Conservation (phyloP, 2,888 invertebrate species). For the Graphium colonna region DNA sequence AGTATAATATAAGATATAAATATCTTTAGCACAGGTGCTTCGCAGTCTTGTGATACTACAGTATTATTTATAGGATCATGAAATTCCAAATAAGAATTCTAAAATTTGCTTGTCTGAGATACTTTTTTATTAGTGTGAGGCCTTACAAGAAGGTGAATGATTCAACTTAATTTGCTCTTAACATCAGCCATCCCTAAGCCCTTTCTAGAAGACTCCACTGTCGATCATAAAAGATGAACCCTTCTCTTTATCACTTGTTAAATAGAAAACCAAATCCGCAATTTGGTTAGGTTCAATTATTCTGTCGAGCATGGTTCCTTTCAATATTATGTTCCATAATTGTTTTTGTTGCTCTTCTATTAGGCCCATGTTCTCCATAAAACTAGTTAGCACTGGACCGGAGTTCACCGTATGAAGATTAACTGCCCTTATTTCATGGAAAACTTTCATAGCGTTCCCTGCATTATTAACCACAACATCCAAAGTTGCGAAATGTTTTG, state of each 20-base stretch:
- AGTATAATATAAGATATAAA: too few relatives aligned
- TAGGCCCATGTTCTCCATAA: conserved; percentile 30
- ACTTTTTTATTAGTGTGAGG: too few relatives aligned
- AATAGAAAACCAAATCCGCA: conserved; percentile 88
- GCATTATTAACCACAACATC: conserved; percentile 45
- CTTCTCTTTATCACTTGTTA: conserved; percentile 89
- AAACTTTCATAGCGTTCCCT: conserved; percentile 35
- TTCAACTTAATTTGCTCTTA: too few relatives aligned
- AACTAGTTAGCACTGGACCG: conserved; percentile 37
- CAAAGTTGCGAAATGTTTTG: conserved; percentile 54
- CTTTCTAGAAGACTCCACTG: conserved; percentile 81
- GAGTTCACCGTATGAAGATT: conserved; percentile 88
- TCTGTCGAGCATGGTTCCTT: conserved; percentile 29
- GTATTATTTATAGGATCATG: too few relatives aligned
- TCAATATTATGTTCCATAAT: conserved; percentile 24
- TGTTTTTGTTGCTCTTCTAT: conserved; percentile 24
- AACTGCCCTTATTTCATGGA: conserved; percentile 35
- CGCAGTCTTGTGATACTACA: too few relatives aligned
- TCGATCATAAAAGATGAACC: conserved; percentile 89
- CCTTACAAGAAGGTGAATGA: too few relatives aligned
- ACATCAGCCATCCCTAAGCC: conserved; percentile 17
- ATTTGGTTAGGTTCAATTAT: conserved; percentile 80
- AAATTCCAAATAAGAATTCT: too few relatives aligned
- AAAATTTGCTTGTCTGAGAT: too few relatives aligned
- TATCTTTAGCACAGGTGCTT: too few relatives aligned